These are phyloP conservation scores for Bellardia bayeri DNA, from an alignment of 2,888 invertebrate genomes.

Conservation along the genomic window DNA sequence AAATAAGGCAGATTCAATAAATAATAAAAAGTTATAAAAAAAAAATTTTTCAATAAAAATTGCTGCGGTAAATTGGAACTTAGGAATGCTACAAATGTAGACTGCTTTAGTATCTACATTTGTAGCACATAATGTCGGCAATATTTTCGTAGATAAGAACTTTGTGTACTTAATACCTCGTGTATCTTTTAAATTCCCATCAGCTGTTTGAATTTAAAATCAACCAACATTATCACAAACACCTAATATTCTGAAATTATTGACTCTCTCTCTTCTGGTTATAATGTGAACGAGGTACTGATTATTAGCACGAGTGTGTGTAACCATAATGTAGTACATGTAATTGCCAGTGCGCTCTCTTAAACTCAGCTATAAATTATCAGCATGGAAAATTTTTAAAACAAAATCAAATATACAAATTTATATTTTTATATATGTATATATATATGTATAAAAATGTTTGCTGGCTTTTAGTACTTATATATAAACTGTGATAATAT, in stretches of 20 bases:
- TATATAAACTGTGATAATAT: constrained; percentile 8
- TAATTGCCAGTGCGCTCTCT: not conserved
- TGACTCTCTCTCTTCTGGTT: not conserved
- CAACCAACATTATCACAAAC: not conserved
- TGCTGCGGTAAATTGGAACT: too few species aligned
- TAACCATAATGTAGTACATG: constrained; percentile 9
- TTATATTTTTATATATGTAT: not conserved
- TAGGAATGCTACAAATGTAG: too few species aligned
- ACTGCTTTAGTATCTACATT: too few species aligned
- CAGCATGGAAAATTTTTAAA: constrained; percentile 74
- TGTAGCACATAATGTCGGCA: too few species aligned
- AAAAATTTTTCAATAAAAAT: too few species aligned
- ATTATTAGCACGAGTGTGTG: not conserved
- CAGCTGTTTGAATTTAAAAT: not conserved
- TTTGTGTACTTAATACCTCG: not conserved
- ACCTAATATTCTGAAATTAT: not conserved
- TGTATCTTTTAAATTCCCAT: not conserved
- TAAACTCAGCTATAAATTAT: constrained; percentile 61
- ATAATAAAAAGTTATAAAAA: too few species aligned
- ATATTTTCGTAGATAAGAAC: too few species aligned
- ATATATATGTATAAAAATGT: not conserved
- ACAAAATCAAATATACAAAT: not conserved
- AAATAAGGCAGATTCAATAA: too few species aligned
- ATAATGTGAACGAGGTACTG: not conserved
- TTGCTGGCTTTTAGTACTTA: not conserved